Evolutionary conservation across 2,797 vertebrate genomes (phyloP), one percentile per base, ranked within the genome.

Genomic region (Scolopax bukidnonensis): DNA sequence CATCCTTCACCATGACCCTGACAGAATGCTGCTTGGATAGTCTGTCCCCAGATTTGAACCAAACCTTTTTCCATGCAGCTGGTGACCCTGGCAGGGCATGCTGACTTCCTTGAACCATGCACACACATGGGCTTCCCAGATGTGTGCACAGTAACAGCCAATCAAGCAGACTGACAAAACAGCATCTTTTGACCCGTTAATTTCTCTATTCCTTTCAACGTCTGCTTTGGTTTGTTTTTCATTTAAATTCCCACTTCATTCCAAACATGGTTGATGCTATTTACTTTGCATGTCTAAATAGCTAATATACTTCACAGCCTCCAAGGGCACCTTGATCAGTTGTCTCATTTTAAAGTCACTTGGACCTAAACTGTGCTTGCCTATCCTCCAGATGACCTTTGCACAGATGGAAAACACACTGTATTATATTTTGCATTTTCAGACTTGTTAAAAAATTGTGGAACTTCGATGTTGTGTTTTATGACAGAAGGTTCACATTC

Each of bases 111-210:
- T 28, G 23, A 0, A 1, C 50, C 11, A 9, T 5, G 24, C 21
- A 6, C 54, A 24, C 9, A 7, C 0, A 50, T 50, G 1, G 0
- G 2, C 8, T 40, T 65, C 14, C 30, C 1, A 4, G 14, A 40
- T 57, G 20, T 11, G 10, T 45, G 21, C 73, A 11, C 0, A 1
- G 6, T 20, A 74, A 36, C 24, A 17, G 30, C 48, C 73, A n/a
- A 38, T 47, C 73, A 65, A 65, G 28, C 19, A 60, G 20, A 40
- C 16, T 47, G 53, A 71, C 9, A 61, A 83, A 82, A 84, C 27
- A 51, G 20, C 32, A 59, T 40, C 16, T 59, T 78, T 59, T 36
- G 61, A 51, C 36, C 64, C 75, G 9, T 7, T 84, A 41, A 57
- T 80, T 76, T 84, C 41, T 74, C 67, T 70, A 9, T 61, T 87